Evolutionary conservation across 1,140 invertebrate species (phyloP).

Genomic region (Ips nitidus): DNA sequence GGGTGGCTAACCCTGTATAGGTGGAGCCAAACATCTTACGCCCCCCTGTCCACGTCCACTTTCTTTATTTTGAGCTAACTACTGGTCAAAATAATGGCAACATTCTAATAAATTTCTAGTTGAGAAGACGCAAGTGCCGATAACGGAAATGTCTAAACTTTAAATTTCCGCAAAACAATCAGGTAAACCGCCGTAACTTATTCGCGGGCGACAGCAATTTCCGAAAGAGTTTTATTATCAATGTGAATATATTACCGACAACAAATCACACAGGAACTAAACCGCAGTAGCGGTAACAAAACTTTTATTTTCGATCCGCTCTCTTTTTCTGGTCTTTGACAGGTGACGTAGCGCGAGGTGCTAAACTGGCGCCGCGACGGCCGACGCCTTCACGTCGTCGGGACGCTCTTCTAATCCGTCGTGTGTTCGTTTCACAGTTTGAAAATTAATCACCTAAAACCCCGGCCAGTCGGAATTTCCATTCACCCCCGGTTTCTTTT

Average conservation of each 20-base stretch:
- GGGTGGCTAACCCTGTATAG: no score
- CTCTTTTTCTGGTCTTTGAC: conserved; percentile 3
- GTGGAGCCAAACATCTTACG: no score
- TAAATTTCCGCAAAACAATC: neutral
- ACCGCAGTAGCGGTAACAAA: neutral
- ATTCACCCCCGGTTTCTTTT: neutral
- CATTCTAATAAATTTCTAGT: no score
- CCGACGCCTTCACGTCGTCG: conserved; percentile 10
- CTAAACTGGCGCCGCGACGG: conserved; percentile 17
- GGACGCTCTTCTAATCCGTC: conserved; percentile 9
- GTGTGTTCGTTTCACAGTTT: conserved; percentile 5
- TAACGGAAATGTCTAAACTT: no score
- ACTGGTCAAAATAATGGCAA: no score
- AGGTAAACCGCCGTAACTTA: neutral
- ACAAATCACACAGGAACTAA: neutral
- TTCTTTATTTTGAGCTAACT: no score
- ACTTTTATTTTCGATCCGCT: conserved; percentile 18
- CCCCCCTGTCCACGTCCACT: no score
- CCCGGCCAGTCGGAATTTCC: neutral
- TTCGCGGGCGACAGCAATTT: neutral
- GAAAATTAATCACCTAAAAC: conserved; percentile 7
- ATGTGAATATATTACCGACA: conserved; percentile 12
- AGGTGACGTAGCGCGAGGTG: conserved; percentile 21
- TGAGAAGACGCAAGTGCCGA: no score
- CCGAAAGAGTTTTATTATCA: conserved; percentile 12